Evolutionary conservation across 2,797 vertebrate genomes (phyloP).

Genomic region (Smutsia temminckii): DNA sequence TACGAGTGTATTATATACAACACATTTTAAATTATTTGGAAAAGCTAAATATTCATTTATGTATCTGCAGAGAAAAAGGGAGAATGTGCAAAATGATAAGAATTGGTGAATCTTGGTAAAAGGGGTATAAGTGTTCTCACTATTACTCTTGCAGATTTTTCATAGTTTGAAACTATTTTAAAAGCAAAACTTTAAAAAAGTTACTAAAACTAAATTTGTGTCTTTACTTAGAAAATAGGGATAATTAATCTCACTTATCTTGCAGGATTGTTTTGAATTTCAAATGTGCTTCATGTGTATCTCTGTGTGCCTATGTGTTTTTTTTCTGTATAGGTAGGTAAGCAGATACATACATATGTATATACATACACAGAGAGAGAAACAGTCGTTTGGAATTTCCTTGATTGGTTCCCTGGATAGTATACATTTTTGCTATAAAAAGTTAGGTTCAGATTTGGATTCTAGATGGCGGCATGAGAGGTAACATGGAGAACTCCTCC

Average conservation of each 20-base stretch:
- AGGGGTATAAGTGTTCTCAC: background rate
- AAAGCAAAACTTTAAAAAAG: background rate
- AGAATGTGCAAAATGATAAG: background rate
- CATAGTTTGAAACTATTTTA: background rate
- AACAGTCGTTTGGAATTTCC: background rate
- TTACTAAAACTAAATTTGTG: background rate
- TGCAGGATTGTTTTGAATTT: slow-evolving; percentile 5
- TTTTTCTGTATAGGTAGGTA: background rate
- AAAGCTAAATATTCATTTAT: background rate
- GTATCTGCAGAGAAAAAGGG: background rate
- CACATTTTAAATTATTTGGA: background rate
- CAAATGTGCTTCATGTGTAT: background rate
- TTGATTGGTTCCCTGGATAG: background rate
- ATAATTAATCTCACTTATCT: background rate
- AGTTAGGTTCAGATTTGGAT: background rate
- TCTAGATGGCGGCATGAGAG: no score
- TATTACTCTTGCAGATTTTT: background rate
- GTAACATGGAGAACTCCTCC: no score
- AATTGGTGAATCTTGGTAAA: background rate
- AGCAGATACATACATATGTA: background rate
- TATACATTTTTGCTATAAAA: background rate
- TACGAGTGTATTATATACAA: background rate
- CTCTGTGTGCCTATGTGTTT: background rate
- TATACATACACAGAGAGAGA: background rate
- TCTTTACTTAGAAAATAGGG: background rate